Conservation (phyloP, 2,888 invertebrate species). For the Fabriciana adippe region DNA sequence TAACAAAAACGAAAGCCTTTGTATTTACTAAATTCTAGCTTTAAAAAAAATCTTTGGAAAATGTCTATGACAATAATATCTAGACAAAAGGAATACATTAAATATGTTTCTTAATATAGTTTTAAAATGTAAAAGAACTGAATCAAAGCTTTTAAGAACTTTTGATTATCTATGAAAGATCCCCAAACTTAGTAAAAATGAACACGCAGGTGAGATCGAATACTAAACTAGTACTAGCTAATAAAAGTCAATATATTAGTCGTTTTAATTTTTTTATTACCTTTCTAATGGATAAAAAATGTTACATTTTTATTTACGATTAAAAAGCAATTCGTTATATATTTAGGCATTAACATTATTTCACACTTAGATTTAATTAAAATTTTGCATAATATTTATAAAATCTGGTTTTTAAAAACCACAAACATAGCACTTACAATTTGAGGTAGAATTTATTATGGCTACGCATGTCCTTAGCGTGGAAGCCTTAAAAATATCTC, state of each 20-base stretch:
- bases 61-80: too few species aligned
- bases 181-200: too few species aligned
- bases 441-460: slow-evolving; percentile 33
- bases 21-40: background rate
- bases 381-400: slow-evolving; percentile 13
- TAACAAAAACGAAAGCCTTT: background rate
- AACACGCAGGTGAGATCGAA: too few species aligned
- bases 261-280: too few species aligned
- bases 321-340: background rate
- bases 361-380: slow-evolving; percentile 16
- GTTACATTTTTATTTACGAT: too few species aligned
- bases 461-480: slow-evolving; percentile 47
- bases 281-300: too few species aligned
- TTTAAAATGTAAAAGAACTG: too few species aligned
- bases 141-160: too few species aligned
- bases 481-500: slow-evolving; percentile 65
- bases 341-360: slow-evolving; percentile 10
- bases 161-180: too few species aligned
- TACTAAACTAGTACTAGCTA: too few species aligned
- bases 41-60: too few species aligned
- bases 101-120: background rate
- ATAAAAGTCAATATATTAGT: too few species aligned
- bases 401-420: slow-evolving; percentile 43
- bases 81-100: background rate
- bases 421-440: slow-evolving; percentile 37